Base-by-base conservation (phyloP, 2,113 vertebrate species). In the Petrocephalus zakoni region DNA sequence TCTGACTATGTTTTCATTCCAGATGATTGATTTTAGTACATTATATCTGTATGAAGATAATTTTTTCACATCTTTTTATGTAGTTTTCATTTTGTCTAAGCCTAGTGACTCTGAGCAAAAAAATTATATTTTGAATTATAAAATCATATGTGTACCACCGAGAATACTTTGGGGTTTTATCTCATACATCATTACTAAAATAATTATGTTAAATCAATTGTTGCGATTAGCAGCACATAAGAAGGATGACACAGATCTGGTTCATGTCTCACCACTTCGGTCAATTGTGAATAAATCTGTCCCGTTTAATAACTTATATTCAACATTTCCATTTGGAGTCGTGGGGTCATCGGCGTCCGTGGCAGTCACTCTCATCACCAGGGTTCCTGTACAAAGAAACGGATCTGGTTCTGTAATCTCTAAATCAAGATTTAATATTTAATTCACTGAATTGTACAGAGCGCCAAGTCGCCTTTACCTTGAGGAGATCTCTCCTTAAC, bases 311-410 rank as follows among this genome's bases (percentile, higher is more conserved):
- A 99, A 85, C 10, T 95, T 95, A 88, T 99, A 99, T 37, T 90
- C 92, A 68, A 99, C 93, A 0, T 93, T 93, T 90, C 96, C 95
- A 0, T 99, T 97, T 1, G 94, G 95, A 2, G 95, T 95, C 0
- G 94, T 97, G 34, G 97, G 96, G 87, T 99, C 98, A 42, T 99
- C 98, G 21, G 96, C 95, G 58, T 99, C 98, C 2, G 96, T 94
- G 0, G 98, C 98, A 11, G 81, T 96, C 90, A 98, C 95, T 58
- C 88, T 93, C 52, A 96, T 92, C 46, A 99, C 97, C 0, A 91
- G 92, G 7, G 96, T 96, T 88, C 97, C 98, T 99, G 58, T 2
- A 85, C 88, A 72, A 1, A 89, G n/a, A 42, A 53, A 25, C 8
- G 47, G 9, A 88, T 22, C 21, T 10, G 21, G 0, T 11, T 61